A percentile compares a stretch with the other conserved stretches of the same genome.
Evolutionary conservation across 2,888 invertebrate species (phyloP).

Genomic region (Automeris io): DNA sequence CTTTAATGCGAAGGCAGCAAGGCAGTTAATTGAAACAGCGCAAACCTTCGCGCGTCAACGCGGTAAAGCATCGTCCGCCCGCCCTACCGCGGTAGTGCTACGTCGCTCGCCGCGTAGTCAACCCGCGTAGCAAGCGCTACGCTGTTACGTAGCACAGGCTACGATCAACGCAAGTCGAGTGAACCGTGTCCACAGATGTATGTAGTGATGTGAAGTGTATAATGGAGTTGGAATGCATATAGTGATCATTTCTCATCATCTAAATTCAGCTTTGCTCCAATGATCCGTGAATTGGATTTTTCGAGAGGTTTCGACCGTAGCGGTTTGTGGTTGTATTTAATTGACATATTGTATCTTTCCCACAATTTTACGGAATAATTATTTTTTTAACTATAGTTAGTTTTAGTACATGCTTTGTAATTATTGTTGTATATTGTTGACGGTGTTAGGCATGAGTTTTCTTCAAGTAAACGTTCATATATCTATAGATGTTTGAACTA

Average conservation of each 20-base stretch:
- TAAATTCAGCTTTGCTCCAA: constrained; percentile 1
- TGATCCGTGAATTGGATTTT: constrained; percentile 1
- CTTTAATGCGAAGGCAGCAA: constrained; percentile 55
- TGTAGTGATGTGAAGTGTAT: constrained; percentile 22
- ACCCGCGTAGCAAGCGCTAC: constrained; percentile 48
- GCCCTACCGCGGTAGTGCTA: constrained; percentile 63
- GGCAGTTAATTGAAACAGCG: constrained; percentile 68
- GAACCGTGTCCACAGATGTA: constrained; percentile 33
- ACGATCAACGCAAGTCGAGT: constrained; percentile 41
- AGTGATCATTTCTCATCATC: neutral
- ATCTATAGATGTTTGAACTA: too few relatives aligned
- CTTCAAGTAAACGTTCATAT: too few relatives aligned
- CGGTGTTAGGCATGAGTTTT: too few relatives aligned
- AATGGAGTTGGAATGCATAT: constrained; percentile 21
- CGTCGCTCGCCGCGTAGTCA: constrained; percentile 62
- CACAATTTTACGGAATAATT: constrained; percentile 1
- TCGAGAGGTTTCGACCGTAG: neutral
- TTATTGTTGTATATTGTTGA: too few relatives aligned
- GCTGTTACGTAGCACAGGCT: too few relatives aligned
- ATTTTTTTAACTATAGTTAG: too few relatives aligned
- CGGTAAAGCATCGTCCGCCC: constrained; percentile 20
- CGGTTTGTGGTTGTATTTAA: constrained; percentile 7
- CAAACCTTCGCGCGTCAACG: constrained; percentile 29
- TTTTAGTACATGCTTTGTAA: too few relatives aligned
- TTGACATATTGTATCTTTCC: constrained; percentile 3